A percentile compares a stretch with the other conserved stretches of the same genome.
Evolutionary conservation across 2,797 vertebrate genomes (phyloP).

Genomic region (Lepilemur septentrionalis): DNA sequence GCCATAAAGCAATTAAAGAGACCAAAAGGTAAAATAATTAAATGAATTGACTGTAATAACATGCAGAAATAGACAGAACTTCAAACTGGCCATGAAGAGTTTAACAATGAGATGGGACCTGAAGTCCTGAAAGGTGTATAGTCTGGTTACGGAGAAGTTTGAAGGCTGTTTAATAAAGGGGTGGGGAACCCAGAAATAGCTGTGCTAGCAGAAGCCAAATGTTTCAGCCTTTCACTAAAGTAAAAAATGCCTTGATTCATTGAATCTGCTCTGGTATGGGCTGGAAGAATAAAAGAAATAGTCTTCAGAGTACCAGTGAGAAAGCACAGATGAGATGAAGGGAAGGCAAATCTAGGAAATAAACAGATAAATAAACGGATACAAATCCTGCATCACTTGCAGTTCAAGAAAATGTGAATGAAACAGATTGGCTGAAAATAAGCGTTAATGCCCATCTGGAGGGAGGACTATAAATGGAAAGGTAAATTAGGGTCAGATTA

Average conservation of each 20-base stretch:
- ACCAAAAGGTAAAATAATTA: neutral
- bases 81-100: neutral
- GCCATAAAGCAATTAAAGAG: slow-evolving; percentile 2
- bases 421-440: neutral
- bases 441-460: neutral
- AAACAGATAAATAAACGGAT: slow-evolving; percentile 22
- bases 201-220: neutral
- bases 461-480: neutral
- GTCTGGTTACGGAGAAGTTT: neutral
- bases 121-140: neutral
- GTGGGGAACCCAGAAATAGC: neutral
- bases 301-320: neutral
- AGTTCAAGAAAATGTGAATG: neutral
- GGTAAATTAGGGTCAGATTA: neutral
- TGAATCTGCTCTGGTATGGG: slow-evolving; percentile 4
- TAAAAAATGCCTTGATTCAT: slow-evolving; percentile 48
- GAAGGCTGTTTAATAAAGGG: slow-evolving; percentile 46
- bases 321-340: neutral
- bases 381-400: neutral
- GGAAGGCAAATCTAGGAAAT: neutral
- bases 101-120: neutral
- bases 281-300: neutral
- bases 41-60: neutral
- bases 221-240: neutral
- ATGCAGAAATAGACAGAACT: neutral